Conservation (phyloP, 2,113 vertebrate species). For the Naja naja region DNA sequence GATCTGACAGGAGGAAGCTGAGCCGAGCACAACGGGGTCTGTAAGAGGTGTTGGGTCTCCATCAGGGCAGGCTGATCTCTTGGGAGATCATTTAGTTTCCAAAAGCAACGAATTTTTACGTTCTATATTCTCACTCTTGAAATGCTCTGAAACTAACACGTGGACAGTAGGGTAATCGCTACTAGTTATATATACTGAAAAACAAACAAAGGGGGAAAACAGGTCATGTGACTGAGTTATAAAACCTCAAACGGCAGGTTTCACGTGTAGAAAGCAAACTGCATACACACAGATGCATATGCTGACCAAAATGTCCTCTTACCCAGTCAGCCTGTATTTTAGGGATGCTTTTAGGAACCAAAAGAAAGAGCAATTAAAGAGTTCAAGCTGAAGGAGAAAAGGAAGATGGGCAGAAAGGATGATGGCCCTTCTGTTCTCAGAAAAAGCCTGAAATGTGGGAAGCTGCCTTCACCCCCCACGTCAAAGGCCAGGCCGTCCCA, state of each 20-base stretch:
- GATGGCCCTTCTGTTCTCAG: constrained; percentile 2
- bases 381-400: constrained; percentile 29
- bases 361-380: constrained; percentile 10
- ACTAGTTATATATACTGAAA: neutral
- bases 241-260: neutral
- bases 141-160: neutral
- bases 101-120: neutral
- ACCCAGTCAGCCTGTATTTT: neutral
- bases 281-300: neutral
- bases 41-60: neutral
- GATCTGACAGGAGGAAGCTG: neutral
- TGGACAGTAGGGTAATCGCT: neutral
- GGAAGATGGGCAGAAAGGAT: constrained; percentile 19
- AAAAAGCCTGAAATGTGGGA: neutral
- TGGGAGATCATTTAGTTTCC: neutral
- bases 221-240: neutral
- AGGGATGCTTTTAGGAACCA: constrained; percentile 34
- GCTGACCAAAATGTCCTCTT: neutral
- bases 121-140: neutral
- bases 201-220: neutral
- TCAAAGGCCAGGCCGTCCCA: neutral
- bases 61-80: neutral
- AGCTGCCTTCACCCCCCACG: neutral
- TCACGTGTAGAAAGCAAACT: neutral
- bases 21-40: neutral